Evolutionary conservation across 1,140 invertebrate species (phyloP).

Genomic region (Galleria mellonella): DNA sequence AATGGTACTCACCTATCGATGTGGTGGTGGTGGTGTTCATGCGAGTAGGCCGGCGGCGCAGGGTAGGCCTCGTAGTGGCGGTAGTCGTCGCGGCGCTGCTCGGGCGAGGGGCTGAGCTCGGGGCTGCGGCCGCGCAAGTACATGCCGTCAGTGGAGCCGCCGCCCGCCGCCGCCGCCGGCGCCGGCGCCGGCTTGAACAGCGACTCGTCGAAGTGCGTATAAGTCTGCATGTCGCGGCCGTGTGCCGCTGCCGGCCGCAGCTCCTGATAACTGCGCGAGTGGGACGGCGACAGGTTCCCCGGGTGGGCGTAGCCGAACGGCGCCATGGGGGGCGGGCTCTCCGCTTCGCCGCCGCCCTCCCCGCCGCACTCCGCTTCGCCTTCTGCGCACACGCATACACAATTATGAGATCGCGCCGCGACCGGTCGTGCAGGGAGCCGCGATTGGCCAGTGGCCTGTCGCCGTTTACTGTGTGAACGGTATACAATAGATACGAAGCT

Average conservation of each 20-base stretch:
- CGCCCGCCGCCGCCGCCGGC: constrained; percentile 38
- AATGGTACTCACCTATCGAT: constrained; percentile 42
- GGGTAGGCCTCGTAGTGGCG: constrained; percentile 49
- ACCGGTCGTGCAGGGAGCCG: neutral
- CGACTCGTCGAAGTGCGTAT: constrained; percentile 52
- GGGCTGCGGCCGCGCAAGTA: constrained; percentile 48
- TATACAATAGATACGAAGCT: no score
- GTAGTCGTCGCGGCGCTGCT: constrained; percentile 49
- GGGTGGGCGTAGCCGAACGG: constrained; percentile 46
- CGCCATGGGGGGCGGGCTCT: constrained; percentile 44
- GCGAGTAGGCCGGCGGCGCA: constrained; percentile 36
- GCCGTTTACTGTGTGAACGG: no score
- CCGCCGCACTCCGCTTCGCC: constrained; percentile 45
- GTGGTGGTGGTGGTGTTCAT: constrained; percentile 47
- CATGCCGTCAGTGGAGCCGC: constrained; percentile 38
- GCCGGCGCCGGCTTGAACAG: constrained; percentile 42
- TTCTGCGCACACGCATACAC: constrained; percentile 45
- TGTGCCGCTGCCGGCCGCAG: constrained; percentile 47
- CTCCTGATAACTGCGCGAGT: constrained; percentile 56
- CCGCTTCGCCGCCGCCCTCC: constrained; percentile 28
- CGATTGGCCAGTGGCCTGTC: neutral
- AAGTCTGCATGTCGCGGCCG: constrained; percentile 58
- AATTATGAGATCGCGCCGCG: neutral
- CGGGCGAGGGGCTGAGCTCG: constrained; percentile 41
- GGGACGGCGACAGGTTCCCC: constrained; percentile 41